Evolutionary conservation across 1,140 invertebrate genomes (phyloP), one percentile per base, ranked within the genome.

Genomic region (Chionoecetes opilio): DNA sequence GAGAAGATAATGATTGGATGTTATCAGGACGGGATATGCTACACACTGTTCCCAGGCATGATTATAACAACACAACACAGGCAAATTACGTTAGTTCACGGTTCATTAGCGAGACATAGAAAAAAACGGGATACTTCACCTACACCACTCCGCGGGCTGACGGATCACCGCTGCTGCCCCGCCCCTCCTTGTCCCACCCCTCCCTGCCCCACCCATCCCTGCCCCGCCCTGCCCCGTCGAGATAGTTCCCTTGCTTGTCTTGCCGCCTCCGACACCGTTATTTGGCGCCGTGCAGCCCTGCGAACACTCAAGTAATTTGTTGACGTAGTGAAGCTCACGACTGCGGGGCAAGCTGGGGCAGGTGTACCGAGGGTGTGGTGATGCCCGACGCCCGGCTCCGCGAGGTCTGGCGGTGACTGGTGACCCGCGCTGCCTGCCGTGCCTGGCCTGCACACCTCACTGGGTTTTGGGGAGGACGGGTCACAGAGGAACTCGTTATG

Each of bases 271-370:
- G 46, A n/a, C 63, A n/a, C 63, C 63, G 63, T 75, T 75, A 75
- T 26, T n/a, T 26, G 21, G 63, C 63, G 63, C n/a, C 63, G 63
- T 75, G 63, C 63, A n/a, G 63, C 63, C 21, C 63, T 21, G 63
- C 63, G 63, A 17, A 75, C 63, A n/a, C 63, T n/a, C 11, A 75
- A n/a, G 63, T 75, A 75, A 75, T 75, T n/a, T 75, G n/a, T n/a
- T 75, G n/a, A n/a, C 63, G 63, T 26, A 75, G 63, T n/a, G 63
- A 75, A 75, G 63, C 63, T 75, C 63, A 75, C 63, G 63, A 75
- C 11, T n/a, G n/a, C 21, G n/a, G 0, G 63, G 63, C 63, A 26
- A 75, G 63, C 21, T n/a, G 63, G n/a, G 63, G 63, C 63, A 75
- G 63, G 63, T 75, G 63, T 75, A 26, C 63, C 21, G 63, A 17